Conservation (phyloP, 2,888 invertebrate species). For the Drosophila nr. medialis region DNA sequence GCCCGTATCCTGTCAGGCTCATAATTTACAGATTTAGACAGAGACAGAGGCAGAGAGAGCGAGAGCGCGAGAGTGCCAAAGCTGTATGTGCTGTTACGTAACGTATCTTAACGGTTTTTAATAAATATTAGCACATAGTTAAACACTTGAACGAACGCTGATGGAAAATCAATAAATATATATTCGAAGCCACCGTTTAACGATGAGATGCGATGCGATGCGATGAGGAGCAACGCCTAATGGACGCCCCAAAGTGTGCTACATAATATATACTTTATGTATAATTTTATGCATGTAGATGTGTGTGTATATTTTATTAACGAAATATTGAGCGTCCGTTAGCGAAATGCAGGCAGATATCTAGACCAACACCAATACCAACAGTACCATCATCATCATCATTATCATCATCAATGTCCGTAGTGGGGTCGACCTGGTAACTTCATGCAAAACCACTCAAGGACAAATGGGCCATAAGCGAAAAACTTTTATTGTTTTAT, state of each 20-base stretch:
- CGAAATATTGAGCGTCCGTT: slow-evolving; percentile 58
- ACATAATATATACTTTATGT: slow-evolving; percentile 29
- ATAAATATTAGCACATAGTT: slow-evolving; percentile 80
- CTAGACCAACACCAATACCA: not conserved
- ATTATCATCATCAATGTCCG: slow-evolving; percentile 7
- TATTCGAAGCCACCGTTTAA: slow-evolving; percentile 22
- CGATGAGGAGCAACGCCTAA: slow-evolving; percentile 39
- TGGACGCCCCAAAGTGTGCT: slow-evolving; percentile 59
- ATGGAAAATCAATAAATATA: slow-evolving; percentile 76
- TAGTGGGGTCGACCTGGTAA: slow-evolving; percentile 32
- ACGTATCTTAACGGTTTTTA: slow-evolving; percentile 63
- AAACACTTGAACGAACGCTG: slow-evolving; percentile 74
- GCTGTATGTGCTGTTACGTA: slow-evolving; percentile 56
- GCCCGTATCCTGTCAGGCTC: slow-evolving; percentile 8
- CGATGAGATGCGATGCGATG: slow-evolving; percentile 5
- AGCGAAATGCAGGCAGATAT: slow-evolving; percentile 19
- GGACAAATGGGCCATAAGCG: slow-evolving; percentile 81
- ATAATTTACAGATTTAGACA: slow-evolving; percentile 42
- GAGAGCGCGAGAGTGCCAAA: not conserved
- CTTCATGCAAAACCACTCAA: slow-evolving; percentile 78
- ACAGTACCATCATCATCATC: not conserved
- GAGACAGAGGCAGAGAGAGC: not conserved
- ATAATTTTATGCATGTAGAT: not conserved
- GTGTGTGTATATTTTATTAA: slow-evolving; percentile 63
- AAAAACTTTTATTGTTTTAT: slow-evolving; percentile 81